Base-by-base conservation (phyloP, 2,888 invertebrate genomes). In the Emmelina monodactyla region DNA sequence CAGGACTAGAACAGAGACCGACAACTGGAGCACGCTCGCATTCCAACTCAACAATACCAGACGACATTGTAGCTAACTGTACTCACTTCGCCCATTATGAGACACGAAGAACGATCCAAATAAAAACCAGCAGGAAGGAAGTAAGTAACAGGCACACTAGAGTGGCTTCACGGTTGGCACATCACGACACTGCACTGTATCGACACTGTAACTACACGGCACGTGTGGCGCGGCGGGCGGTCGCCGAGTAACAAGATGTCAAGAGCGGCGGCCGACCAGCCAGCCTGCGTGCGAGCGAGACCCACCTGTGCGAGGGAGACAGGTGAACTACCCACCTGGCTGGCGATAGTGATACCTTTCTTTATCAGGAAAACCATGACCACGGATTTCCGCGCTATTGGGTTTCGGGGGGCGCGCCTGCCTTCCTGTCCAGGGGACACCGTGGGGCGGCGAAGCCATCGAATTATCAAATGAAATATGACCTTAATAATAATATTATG, bases 21-120 rank as follows among this genome's bases (percentile, higher is more conserved):
- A 47, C 46, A 65, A 68, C 60, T 65, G 50, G 67, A 67, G 55
- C 66, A 63, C 50, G 45, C 31, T 52, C 58, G 62, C 62, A 62
- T 65, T 62, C 62, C 58, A 38, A 16, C 32, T 19, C 39, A 41
- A 50, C 43, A 46, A 49, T 38, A 45, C 46, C 43, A 49, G 43
- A 40, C 45, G n/a, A n/a, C n/a, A n/a, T n/a, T n/a, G n/a, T n/a
- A n/a, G n/a, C n/a, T n/a, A n/a, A n/a, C n/a, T 42, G 46, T 68
- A 78, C 78, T 79, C 57, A 79, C 78, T 67, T 79, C 78, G 54
- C 68, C 64, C 78, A 79, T 79, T 41, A 51, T 65, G 60, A 53
- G 49, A 55, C 47, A 50, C 47, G 48, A 54, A 48, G 50, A 39
- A 47, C 51, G 52, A 58, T 56, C 53, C 53, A 46, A 51, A 47